These are phyloP conservation scores for Nemoura dubitans DNA, from an alignment of 2,888 invertebrate species.

Conservation along the genomic window DNA sequence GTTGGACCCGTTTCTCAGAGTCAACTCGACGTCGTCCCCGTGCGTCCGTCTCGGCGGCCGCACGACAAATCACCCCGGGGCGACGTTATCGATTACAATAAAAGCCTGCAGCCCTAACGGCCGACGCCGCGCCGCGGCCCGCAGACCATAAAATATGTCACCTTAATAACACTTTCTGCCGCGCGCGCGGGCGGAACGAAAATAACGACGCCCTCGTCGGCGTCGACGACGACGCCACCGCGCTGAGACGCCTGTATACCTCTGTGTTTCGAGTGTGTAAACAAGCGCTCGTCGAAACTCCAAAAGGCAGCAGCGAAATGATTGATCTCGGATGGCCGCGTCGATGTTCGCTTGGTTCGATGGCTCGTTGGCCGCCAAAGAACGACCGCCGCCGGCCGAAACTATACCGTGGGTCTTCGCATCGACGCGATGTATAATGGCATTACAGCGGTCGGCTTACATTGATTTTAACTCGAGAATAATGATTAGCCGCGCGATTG, in stretches of 20 bases:
- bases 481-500: neutral
- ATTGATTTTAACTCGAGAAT: neutral
- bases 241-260: no score
- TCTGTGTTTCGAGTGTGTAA: neutral
- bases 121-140: neutral
- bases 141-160: neutral
- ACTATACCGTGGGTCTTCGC: neutral
- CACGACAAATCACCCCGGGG: neutral
- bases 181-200: no score
- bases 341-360: no score
- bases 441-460: neutral
- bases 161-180: neutral
- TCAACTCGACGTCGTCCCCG: neutral
- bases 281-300: neutral
- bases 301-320: neutral
- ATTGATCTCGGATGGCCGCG: neutral
- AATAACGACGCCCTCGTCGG: no score
- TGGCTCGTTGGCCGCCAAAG: no score
- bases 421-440: neutral
- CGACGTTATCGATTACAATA: constrained; percentile 2
- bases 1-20: neutral
- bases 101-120: neutral
- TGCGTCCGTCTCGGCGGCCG: neutral
- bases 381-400: no score
- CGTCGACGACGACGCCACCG: no score